These are phyloP conservation scores for Drosophila ezoana DNA, from an alignment of 2,888 invertebrate species.

Conservation along the genomic window DNA sequence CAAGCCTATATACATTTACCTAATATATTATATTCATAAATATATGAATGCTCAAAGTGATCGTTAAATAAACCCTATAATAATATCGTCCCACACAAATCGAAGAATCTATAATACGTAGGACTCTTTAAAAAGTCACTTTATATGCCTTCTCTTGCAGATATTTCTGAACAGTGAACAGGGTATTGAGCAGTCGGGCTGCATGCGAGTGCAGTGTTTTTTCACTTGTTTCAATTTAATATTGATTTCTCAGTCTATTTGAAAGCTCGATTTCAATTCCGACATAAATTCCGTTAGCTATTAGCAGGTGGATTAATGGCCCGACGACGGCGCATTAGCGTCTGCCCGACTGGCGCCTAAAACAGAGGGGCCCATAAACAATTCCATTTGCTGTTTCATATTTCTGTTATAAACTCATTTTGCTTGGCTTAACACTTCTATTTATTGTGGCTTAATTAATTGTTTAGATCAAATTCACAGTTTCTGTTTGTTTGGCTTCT, in stretches of 20 bases:
- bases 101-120: no score
- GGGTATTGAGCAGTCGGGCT: background rate
- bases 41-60: no score
- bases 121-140: no score
- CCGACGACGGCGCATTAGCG: constrained; percentile 26
- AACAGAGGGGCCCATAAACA: constrained; percentile 26
- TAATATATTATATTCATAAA: no score
- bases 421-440: constrained; percentile 51
- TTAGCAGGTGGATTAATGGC: constrained; percentile 28
- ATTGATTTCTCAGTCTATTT: background rate
- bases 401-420: constrained; percentile 14
- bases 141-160: no score
- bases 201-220: background rate
- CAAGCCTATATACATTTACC: no score
- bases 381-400: constrained; percentile 20
- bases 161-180: background rate
- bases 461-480: constrained; percentile 68
- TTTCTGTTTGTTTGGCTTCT: constrained; percentile 29
- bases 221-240: background rate
- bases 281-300: constrained; percentile 33
- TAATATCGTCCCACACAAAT: no score
- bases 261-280: constrained; percentile 13
- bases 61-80: no score
- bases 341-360: constrained; percentile 25
- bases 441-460: constrained; percentile 63